Evolutionary conservation across 2,113 vertebrate species (phyloP).

Genomic region (Hemichromis elongatus): DNA sequence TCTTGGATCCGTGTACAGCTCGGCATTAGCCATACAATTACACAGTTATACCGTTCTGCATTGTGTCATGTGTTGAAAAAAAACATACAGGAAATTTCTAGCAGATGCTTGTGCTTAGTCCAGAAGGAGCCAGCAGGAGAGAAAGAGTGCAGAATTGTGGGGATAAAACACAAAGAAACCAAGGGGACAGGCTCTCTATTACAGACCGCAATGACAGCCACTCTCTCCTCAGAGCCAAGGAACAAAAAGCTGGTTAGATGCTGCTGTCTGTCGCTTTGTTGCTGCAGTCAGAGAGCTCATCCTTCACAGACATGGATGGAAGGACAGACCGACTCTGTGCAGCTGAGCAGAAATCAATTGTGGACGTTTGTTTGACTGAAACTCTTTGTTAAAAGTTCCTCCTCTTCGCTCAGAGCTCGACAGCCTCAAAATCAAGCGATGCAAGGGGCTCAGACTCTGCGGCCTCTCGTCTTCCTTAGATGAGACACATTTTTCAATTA

Average conservation of each 20-base stretch:
- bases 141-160: not conserved
- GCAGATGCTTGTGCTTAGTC: not conserved
- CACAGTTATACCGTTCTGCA: not conserved
- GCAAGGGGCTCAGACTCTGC: not conserved
- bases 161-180: not conserved
- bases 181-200: conserved; percentile 1
- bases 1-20: not conserved
- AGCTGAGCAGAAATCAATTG: conserved; percentile 13
- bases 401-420: not conserved
- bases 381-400: conserved; percentile 31
- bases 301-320: not conserved
- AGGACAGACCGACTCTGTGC: not conserved
- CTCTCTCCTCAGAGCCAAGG: not conserved
- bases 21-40: not conserved
- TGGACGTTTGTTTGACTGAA: not conserved
- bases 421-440: not conserved
- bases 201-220: not conserved
- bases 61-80: not conserved
- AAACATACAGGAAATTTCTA: not conserved
- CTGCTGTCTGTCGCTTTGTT: conserved; percentile 5
- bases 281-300: not conserved
- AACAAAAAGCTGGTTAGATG: not conserved
- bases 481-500: conserved; percentile 70
- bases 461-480: conserved; percentile 30
- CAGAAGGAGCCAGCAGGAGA: not conserved